Evolutionary conservation across 2,797 vertebrate species (phyloP), one percentile per base, ranked within the genome.

Genomic region (Hyperoplus immaculatus): DNA sequence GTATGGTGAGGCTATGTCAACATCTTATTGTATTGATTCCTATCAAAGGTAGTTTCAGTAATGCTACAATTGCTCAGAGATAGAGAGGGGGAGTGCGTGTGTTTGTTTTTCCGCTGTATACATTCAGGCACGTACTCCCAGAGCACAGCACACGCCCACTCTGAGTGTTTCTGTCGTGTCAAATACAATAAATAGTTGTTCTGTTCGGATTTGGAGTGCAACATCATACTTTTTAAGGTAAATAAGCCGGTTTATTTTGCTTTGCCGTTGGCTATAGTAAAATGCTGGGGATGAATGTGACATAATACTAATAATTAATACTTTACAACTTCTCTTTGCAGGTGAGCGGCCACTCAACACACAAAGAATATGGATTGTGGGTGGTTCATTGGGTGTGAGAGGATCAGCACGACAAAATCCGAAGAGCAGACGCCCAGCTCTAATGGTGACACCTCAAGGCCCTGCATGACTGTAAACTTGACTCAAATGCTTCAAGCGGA

Each of bases 391-490:
- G 93, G 91, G 74, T 81, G 85, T 58, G 87, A 95, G 71, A 90
- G 85, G 87, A 91, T 94, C 71, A 75, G 75, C n/a, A 50, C 82
- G 4, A n/a, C 88, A 46, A 69, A 90, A 70, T 77, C 74, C 51
- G 77, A 88, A 38, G 84, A 72, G 46, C 72, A 77, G 29, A 54
- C 53, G 36, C 82, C 69, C 51, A 87, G 85, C 66, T 94, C 92
- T 54, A 85, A 81, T 77, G 94, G 90, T 80, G 91, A 90, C 58
- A 72, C 92, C 47, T 92, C 94, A 4, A 92, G 93, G 56, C 89
- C 97, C 55, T 92, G 91, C 45, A 62, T 94, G 77, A 95, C 92
- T 15, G 87, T 95, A 86, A 89, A 93, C 51, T 53, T 95, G 77
- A 93, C 84, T 63, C 84, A 93, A 64, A 93, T 88, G 63, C 87